Percentiles rank a stretch among this genome's conserved stretches.
Evolutionary conservation across 37 sponge, comb jelly and placozoan genomes (phyloP).

Genomic region (Chondrilla cf. caribensis): DNA sequence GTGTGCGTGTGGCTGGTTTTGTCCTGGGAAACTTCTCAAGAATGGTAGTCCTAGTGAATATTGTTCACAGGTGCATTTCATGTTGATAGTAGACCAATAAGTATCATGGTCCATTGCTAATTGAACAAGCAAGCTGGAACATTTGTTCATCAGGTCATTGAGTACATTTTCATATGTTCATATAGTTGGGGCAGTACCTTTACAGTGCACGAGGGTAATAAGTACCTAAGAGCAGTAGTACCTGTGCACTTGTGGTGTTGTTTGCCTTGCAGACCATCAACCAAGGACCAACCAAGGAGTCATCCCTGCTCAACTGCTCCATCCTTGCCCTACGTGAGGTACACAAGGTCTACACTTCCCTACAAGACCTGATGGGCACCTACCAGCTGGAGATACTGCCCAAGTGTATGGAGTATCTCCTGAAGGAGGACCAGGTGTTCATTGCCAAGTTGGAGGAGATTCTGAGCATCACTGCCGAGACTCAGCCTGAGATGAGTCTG

Average conservation of each 20-base stretch:
- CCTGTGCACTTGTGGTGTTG: not conserved
- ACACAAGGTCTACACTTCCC: constrained; percentile 55
- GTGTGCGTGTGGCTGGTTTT: too few species aligned
- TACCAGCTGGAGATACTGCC: constrained; percentile 51
- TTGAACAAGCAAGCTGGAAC: too few species aligned
- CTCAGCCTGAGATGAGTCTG: constrained; percentile 42
- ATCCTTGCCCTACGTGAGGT: constrained; percentile 45
- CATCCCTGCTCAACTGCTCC: constrained; percentile 33
- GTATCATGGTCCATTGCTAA: too few species aligned
- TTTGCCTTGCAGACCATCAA: not conserved
- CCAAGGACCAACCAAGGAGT: constrained; percentile 14
- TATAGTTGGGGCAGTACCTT: too few species aligned
- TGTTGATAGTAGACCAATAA: too few species aligned
- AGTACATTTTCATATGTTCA: not conserved
- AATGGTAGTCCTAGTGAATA: too few species aligned
- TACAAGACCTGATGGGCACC: constrained; percentile 73
- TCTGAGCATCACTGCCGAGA: constrained; percentile 35
- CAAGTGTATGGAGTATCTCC: constrained; percentile 44
- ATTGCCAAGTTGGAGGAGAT: constrained; percentile 60
- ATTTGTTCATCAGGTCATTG: too few species aligned
- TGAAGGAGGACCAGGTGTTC: constrained; percentile 57
- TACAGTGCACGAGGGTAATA: not conserved
- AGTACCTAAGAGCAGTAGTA: not conserved
- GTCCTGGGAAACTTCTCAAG: too few species aligned
- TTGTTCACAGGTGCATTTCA: too few species aligned